Evolutionary conservation across 2,888 invertebrate species (phyloP).

Genomic region (Incurvaria masculella): DNA sequence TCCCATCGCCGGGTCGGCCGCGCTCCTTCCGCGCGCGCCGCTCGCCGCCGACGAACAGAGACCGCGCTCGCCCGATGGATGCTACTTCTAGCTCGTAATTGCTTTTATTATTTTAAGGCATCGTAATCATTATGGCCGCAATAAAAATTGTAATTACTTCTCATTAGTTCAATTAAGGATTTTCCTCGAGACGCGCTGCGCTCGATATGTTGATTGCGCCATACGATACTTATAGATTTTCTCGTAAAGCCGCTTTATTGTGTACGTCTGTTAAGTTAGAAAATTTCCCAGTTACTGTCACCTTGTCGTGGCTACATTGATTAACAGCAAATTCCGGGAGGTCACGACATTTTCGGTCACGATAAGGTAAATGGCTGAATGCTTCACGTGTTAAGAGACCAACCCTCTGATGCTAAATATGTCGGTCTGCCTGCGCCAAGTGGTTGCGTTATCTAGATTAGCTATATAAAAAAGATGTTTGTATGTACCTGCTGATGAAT

Average conservation of each 20-base stretch:
- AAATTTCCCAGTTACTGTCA: neutral
- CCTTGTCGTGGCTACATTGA: too few relatives aligned
- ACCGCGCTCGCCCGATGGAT: constrained; percentile 32
- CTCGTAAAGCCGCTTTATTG: neutral
- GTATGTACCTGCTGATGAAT: too few relatives aligned
- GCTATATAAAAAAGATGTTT: too few relatives aligned
- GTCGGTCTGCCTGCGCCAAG: too few relatives aligned
- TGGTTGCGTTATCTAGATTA: too few relatives aligned
- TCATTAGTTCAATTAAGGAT: constrained; percentile 58
- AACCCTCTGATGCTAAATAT: too few relatives aligned
- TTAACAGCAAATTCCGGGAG: too few relatives aligned
- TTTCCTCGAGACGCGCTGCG: constrained; percentile 49
- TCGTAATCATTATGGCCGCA: constrained; percentile 55
- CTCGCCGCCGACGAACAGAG: constrained; percentile 28
- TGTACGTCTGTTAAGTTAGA: neutral
- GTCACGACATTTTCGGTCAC: too few relatives aligned
- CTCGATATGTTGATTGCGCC: constrained; percentile 48
- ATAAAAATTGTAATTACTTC: constrained; percentile 58
- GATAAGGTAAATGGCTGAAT: too few relatives aligned
- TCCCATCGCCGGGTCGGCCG: constrained; percentile 13
- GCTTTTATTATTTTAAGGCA: constrained; percentile 59
- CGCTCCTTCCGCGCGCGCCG: constrained; percentile 24
- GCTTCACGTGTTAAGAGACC: too few relatives aligned
- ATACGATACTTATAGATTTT: constrained; percentile 20
- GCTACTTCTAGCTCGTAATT: constrained; percentile 54